Percentiles rank a stretch among this genome's conserved stretches.
These are phyloP conservation scores for Cynopterus sphinx DNA, from an alignment of 2,797 vertebrate genomes.

Conservation along the genomic window DNA sequence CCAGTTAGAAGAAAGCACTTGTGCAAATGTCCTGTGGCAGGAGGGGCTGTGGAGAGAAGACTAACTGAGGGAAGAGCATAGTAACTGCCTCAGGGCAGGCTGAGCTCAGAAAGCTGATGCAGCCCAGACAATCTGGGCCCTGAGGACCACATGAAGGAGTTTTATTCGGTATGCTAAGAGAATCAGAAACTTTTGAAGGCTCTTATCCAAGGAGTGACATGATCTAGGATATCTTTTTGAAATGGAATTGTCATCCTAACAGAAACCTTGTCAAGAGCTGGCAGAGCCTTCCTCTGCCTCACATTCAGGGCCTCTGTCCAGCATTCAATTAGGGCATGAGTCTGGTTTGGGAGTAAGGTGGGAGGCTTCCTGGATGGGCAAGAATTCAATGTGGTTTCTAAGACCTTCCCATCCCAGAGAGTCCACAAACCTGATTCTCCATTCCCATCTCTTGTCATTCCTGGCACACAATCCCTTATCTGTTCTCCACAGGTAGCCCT, in stretches of 20 bases:
- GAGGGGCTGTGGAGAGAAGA: not conserved
- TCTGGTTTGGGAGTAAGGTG: not conserved
- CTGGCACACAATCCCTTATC: not conserved
- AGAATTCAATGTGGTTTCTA: too few relatives aligned
- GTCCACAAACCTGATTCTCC: not conserved
- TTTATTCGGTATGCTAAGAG: not conserved
- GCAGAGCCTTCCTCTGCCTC: not conserved
- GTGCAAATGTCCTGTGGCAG: not conserved
- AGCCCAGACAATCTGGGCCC: not conserved
- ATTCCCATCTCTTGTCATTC: not conserved
- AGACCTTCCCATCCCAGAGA: not conserved
- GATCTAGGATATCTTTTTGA: not conserved
- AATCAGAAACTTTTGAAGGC: not conserved
- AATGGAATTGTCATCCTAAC: not conserved
- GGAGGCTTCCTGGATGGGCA: not conserved
- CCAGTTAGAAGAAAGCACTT: not conserved
- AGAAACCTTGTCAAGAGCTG: not conserved
- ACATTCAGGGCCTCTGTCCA: not conserved
- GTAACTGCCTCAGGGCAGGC: not conserved
- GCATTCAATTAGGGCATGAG: rapidly evolving
- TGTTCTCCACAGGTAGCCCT: too few relatives aligned
- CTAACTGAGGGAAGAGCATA: not conserved
- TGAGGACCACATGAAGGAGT: not conserved
- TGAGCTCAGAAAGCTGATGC: not conserved
- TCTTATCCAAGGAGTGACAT: not conserved